These are phyloP conservation scores for Sternotherus odoratus DNA, from an alignment of 2,797 vertebrate genomes.

Conservation along the genomic window DNA sequence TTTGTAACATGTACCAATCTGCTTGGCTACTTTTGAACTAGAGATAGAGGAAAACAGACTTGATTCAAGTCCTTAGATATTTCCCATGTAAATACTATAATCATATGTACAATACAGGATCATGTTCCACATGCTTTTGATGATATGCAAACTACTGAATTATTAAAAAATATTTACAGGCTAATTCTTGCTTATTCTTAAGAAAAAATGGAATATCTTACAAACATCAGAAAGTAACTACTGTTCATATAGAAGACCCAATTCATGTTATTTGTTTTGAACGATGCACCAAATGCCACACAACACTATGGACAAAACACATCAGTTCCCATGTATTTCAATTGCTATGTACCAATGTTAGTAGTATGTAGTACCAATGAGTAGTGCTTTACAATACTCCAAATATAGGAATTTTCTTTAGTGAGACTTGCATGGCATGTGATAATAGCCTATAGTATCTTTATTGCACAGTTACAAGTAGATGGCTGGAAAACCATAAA, in stretches of 20 bases:
- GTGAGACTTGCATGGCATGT: slow-evolving; percentile 31
- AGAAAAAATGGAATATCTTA: not conserved
- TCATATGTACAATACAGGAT: not conserved
- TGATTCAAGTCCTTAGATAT: not conserved
- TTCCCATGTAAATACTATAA: not conserved
- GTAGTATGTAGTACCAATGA: slow-evolving; percentile 11
- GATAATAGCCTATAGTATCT: slow-evolving; percentile 28
- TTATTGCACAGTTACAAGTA: not conserved
- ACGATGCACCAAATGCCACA: not conserved
- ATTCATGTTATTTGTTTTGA: not conserved
- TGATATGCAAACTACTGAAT: not conserved
- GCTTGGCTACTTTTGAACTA: not conserved
- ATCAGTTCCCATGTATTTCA: slow-evolving; percentile 22
- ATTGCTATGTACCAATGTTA: slow-evolving; percentile 39
- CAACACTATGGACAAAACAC: not conserved
- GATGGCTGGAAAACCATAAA: slow-evolving; percentile 1
- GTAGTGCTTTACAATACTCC: too few species aligned
- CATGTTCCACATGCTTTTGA: not conserved
- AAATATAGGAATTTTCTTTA: slow-evolving; percentile 22
- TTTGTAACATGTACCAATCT: not conserved
- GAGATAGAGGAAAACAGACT: not conserved
- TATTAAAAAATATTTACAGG: not conserved
- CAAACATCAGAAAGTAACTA: not conserved
- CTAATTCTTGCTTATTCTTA: not conserved
- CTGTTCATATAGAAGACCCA: not conserved